Evolutionary conservation across 2,888 invertebrate species (phyloP).

Genomic region (Bellardia pandia): DNA sequence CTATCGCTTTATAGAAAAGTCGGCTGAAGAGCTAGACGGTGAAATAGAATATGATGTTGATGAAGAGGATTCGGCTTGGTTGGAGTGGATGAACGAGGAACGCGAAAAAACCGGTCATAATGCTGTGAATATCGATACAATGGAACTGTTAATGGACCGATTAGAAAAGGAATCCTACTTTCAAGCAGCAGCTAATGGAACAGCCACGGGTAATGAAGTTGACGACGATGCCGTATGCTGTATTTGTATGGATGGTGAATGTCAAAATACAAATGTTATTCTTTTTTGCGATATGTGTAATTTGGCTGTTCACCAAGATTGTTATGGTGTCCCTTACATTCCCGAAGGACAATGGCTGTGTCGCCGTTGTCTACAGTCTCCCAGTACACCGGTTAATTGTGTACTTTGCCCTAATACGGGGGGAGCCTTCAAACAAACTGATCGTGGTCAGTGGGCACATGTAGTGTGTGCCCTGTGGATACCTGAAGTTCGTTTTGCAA

Average conservation of each 20-base stretch:
- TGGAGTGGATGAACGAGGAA: constrained; percentile 93
- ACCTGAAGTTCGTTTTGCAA: constrained; percentile 98
- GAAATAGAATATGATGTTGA: constrained; percentile 98
- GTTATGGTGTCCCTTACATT: constrained; percentile 97
- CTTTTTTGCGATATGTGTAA: constrained; percentile 99
- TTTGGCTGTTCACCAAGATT: constrained; percentile 99
- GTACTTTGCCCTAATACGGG: constrained; percentile 99
- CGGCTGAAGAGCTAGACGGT: constrained; percentile 96
- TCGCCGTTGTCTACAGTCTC: constrained; percentile 97
- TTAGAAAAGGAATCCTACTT: constrained; percentile 99
- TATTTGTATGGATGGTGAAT: constrained; percentile 99
- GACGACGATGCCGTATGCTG: constrained; percentile 99
- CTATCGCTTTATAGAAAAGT: constrained; percentile 97
- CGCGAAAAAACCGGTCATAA: constrained; percentile 89
- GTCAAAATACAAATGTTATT: constrained; percentile 99
- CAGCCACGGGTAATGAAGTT: constrained; percentile 90
- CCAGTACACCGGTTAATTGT: constrained; percentile 97
- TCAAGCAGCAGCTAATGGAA: constrained; percentile 90
- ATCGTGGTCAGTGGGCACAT: constrained; percentile 97
- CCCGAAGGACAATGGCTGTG: constrained; percentile 99
- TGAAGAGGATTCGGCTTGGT: constrained; percentile 98
- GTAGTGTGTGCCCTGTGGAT: constrained; percentile 99
- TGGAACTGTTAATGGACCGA: constrained; percentile 98
- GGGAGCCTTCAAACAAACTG: constrained; percentile 99
- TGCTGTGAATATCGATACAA: constrained; percentile 92